Conservation (phyloP, 2,113 vertebrate genomes). For the Anolis carolinensis region DNA sequence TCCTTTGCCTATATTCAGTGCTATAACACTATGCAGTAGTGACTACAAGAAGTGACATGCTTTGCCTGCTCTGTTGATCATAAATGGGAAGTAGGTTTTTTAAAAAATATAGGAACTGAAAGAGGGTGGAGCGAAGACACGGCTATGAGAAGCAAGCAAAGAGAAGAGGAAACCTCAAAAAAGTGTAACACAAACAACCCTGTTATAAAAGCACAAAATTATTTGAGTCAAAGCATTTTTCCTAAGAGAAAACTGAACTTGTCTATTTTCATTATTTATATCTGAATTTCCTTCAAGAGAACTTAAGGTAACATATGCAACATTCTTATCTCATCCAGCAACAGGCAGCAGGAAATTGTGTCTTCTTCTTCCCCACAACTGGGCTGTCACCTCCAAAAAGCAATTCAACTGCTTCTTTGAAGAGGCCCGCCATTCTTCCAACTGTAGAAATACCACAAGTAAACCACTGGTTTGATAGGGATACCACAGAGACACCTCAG, state of each 20-base stretch:
- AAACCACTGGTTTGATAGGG: background rate
- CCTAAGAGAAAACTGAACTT: background rate
- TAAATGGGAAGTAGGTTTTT: constrained; percentile 1
- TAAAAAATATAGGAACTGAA: background rate
- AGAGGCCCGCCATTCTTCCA: background rate
- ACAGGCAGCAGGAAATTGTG: too few relatives aligned
- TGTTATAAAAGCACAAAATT: background rate
- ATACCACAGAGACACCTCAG: too few relatives aligned
- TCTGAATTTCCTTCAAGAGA: background rate
- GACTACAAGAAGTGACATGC: background rate
- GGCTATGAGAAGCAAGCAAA: background rate
- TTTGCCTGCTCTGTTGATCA: background rate
- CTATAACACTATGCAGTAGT: constrained; percentile 1
- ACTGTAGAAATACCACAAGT: background rate
- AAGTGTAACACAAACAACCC: background rate
- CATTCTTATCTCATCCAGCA: background rate
- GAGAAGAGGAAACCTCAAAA: background rate
- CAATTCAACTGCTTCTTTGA: background rate
- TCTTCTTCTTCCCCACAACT: too few relatives aligned
- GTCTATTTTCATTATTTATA: background rate
- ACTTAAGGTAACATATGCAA: background rate
- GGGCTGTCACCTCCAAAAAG: background rate
- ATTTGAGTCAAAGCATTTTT: background rate
- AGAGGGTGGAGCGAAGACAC: background rate
- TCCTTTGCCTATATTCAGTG: background rate